Evolutionary conservation across 2,888 invertebrate genomes (phyloP), one percentile per base, ranked within the genome.

Genomic region (Sisyra terminalis): DNA sequence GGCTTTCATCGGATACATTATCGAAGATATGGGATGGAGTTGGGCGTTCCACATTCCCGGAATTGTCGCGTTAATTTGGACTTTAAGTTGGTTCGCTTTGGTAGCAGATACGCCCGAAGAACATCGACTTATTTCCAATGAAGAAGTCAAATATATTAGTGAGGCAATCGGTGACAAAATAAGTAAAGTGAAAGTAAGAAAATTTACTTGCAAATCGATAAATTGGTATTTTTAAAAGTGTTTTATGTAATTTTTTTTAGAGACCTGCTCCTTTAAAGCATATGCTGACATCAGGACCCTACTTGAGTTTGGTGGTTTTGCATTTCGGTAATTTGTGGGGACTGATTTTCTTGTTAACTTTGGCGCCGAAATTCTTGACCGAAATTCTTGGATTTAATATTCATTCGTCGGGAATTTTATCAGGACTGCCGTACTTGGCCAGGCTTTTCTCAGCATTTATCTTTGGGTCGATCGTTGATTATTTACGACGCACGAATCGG

Each of bases 281-380:
- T 24, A 74, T 84, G 30, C 47, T 73, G 11, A 57, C 69, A 1
- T 83, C 82, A 1, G 48, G 79, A 38, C 82, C 82, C 11, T 82
- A 83, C 57, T 64, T 77, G 59, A 73, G 78, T 0, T 65, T 84
- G 53, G 50, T 68, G 8, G 51, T 77, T 2, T 63, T 80, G 16
- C 84, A 84, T 51, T 83, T 77, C 51, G 84, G 84, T 31, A 84
- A 79, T 53, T 61, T 81, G 45, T 84, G 83, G 75, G 78, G 84
- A 2, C 57, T 84, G 18, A 81, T 78, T 58, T 80, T 84, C 55
- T 69, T 82, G 39, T 71, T 83, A 61, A 83, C 80, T 1, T 77
- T 78, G 30, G 80, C 82, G 36, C 83, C 83, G 5, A 76, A 79
- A 50, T 84, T 78, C 55, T 68, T 84, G 52, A 77, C 80, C 34